Evolutionary conservation across 1,140 invertebrate genomes (phyloP).

Genomic region (Drosophila pandora): DNA sequence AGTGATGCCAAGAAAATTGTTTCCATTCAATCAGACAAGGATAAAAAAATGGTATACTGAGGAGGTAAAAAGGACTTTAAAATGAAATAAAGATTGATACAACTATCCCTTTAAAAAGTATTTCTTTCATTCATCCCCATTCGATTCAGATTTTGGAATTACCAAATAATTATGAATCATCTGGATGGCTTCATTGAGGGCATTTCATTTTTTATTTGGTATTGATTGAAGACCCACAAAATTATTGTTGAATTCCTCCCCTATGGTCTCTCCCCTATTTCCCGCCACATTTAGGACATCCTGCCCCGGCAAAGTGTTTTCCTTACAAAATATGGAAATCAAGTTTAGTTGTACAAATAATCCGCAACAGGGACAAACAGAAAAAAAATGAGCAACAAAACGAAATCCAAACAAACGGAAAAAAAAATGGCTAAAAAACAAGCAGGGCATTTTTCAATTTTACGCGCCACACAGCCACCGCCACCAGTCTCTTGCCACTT

Average conservation of each 20-base stretch:
- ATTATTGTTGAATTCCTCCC: constrained; percentile 26
- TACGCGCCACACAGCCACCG: constrained; percentile 34
- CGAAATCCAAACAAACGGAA: constrained; percentile 37
- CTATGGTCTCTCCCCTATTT: constrained; percentile 7
- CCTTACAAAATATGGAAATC: constrained; percentile 59
- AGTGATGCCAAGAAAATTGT: constrained; percentile 26
- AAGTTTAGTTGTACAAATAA: constrained; percentile 64
- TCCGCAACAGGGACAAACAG: constrained; percentile 21
- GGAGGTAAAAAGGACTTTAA: background rate
- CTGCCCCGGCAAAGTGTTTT: constrained; percentile 25
- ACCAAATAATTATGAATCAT: constrained; percentile 41
- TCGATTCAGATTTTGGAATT: constrained; percentile 9
- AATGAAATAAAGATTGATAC: background rate
- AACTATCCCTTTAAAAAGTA: background rate
- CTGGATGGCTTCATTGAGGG: constrained; percentile 19
- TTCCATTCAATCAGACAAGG: constrained; percentile 38
- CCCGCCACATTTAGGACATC: constrained; percentile 9
- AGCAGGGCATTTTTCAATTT: constrained; percentile 61
- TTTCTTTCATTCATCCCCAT: constrained; percentile 1
- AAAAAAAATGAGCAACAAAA: constrained; percentile 22
- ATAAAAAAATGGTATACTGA: background rate
- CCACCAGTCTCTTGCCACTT: background rate
- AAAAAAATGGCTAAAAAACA: constrained; percentile 26
- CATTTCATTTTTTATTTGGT: constrained; percentile 30
- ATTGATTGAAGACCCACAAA: constrained; percentile 34